Evolutionary conservation across 2,797 vertebrate species (phyloP).

Genomic region (Phalanger gymnotis): DNA sequence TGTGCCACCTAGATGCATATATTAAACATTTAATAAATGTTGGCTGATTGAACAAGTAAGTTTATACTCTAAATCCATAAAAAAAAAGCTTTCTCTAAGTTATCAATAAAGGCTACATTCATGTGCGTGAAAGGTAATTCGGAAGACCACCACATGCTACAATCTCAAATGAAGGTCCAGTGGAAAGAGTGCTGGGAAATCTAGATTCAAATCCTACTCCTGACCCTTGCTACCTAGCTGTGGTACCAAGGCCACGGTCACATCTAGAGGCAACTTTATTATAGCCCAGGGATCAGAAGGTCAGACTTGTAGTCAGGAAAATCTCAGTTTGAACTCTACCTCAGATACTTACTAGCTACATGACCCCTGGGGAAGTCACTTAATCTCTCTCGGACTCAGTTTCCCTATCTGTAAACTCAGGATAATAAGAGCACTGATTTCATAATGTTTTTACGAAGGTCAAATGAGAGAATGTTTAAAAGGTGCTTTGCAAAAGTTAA

Average conservation of each 20-base stretch:
- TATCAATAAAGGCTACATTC: background rate
- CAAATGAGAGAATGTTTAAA: background rate
- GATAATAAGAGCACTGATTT: background rate
- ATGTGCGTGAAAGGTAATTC: background rate
- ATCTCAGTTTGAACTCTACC: background rate
- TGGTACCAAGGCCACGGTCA: background rate
- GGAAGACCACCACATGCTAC: background rate
- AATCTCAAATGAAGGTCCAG: background rate
- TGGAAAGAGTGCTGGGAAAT: too few relatives aligned
- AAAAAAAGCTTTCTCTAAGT: background rate
- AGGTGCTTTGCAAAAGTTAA: background rate
- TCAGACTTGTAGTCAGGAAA: background rate
- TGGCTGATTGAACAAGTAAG: background rate
- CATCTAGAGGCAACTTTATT: background rate
- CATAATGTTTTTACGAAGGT: background rate
- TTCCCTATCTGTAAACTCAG: background rate
- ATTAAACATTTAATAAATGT: background rate
- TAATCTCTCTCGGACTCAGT: background rate
- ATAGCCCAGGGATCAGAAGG: background rate
- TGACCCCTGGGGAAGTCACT: background rate
- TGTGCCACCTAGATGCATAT: background rate
- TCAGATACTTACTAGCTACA: background rate
- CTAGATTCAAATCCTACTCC: background rate
- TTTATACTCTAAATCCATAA: background rate
- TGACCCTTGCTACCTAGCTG: background rate